Evolutionary conservation across 1,140 invertebrate species (phyloP), one percentile per base, ranked within the genome.

Genomic region (Palaemon carinicauda): DNA sequence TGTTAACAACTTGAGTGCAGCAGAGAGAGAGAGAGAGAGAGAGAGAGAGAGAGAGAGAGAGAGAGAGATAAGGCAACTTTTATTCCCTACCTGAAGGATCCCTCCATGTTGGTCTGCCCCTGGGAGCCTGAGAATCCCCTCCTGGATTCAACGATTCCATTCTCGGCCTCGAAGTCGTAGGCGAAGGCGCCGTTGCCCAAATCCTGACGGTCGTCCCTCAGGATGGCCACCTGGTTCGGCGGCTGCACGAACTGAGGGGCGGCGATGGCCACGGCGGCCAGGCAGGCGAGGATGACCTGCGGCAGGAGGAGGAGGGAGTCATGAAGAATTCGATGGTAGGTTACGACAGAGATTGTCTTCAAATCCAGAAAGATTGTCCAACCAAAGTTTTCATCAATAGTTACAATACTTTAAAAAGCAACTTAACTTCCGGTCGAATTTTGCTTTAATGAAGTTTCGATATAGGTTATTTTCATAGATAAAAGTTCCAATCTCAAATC

Each of bases 131-230:
- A 21, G 9, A 41, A 50, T 19, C 82, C 82, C 7, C 29, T 9
- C 12, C 53, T 51, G 10, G 56, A 17, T 15, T 79, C 75, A 21
- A 0, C 10, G 54, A 85, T 65, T 21, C 75, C 82, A 19, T 85
- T 85, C 4, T 41, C 27, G 27, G 82, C 69, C 29, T 85, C 82
- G 73, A 79, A 85, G 15, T 27, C 17, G 75, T 79, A 85, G 21
- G 69, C 51, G 82, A 85, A 85, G 41, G 50, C 79, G 21, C 82
- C 82, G 29, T 85, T 75, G 5, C 75, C 82, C 1, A 17, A 41
- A 21, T 79, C 82, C 21, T n/a, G 21, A 41, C 82, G 82, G 17
- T 85, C 82, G 75, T 85, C 82, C 56, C 65, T 65, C n/a, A 85
- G 15, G 54, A 52, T 85, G 29, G 19, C 75, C 12, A 53, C 74